Base-by-base conservation (phyloP, 2,113 vertebrate species). In the Cepphus grylle region DNA sequence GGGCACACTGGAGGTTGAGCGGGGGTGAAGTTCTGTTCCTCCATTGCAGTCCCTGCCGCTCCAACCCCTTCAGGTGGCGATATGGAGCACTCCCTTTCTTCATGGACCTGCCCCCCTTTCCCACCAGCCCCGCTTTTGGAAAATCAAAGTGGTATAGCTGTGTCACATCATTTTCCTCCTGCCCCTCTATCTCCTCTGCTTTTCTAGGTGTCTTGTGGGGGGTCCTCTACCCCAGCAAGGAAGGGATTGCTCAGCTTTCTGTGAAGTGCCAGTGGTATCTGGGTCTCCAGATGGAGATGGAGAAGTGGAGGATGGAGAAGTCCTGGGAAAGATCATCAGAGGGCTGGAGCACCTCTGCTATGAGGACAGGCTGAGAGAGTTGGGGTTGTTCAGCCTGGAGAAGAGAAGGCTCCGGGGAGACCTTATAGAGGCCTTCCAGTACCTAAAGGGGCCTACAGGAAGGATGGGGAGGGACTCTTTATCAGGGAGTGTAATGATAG, bases 1-100 rank as follows among this genome's bases (percentile, higher is more conserved):
- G 12, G 11, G 42, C 5, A 6, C 23, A 8, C 1, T 10, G 38
- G 6, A 11, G 3, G 12, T 27, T 0, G 1, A 62, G 40, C 0
- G 0, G 10, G 18, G 11, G 2, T 20, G n/a, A 55, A 42, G 11
- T 19, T 36, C 32, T 63, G 5, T 32, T 65, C 16, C 9, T 10
- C 6, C 12, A 23, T 2, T 30, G 14, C 20, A 23, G 29, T 36
- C 34, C 25, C 22, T 56, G 32, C 19, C 1, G 2, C 9, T 71
- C 52, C 42, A n/a, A 0, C 5, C 17, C 58, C 6, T 36, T 81
- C 32, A 22, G 16, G 15, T 15, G 6, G 10, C 3, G 6, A 6
- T 55, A 29, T n/a, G 32, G 23, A 93, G 14, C 0, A 4, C 3
- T 5, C 18, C 12, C 27, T 29, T 71, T 38, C 36, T 63, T 19